phyloP scores from a whole-genome alignment of 2,113 vertebrate genomes.

The Corynorhinus townsendii region DNA sequence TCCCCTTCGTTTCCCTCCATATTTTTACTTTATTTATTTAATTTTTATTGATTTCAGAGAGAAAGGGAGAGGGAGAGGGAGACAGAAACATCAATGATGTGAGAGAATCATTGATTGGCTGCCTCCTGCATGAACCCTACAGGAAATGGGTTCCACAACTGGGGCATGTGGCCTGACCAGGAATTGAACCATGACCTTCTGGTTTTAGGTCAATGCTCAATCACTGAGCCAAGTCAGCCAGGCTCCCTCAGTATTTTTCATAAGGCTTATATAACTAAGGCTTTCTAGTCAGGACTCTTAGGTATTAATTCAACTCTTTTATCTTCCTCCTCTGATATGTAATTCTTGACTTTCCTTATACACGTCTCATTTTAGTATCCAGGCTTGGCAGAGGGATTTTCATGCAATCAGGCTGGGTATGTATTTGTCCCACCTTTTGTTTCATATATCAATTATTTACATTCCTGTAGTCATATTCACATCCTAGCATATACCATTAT shows the following conservation, averaged over 20 bases:
- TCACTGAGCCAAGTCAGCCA: no score
- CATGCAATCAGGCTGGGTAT: not conserved
- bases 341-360: not conserved
- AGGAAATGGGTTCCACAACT: no score
- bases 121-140: no score
- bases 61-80: no score
- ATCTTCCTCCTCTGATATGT: not conserved
- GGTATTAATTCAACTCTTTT: not conserved
- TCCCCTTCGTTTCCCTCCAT: not conserved
- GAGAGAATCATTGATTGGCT: no score
- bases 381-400: not conserved
- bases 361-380: not conserved
- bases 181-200: no score
- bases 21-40: not conserved
- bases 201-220: no score
- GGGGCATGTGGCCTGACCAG: no score
- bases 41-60: not conserved
- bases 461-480: not conserved
- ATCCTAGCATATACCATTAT: not conserved
- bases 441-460: not conserved
- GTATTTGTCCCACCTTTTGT: not conserved
- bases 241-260: not conserved
- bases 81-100: no score
- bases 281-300: not conserved
- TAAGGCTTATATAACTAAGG: not conserved